Evolutionary conservation across 2,113 vertebrate species (phyloP), one percentile per base, ranked within the genome.

Genomic region (Antidorcas marsupialis): DNA sequence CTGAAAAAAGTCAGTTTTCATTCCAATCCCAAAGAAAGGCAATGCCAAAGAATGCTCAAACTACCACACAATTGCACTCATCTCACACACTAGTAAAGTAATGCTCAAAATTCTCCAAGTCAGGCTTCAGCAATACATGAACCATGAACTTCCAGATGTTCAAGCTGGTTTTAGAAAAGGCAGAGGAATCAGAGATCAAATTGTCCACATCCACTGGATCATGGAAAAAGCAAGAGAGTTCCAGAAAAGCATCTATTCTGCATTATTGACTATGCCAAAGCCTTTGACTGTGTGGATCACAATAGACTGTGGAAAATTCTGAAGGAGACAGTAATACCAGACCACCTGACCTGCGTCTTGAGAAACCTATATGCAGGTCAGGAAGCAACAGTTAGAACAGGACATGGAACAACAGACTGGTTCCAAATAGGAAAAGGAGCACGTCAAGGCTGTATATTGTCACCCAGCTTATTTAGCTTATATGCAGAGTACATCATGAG

Each of bases 101-200:
- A 67, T 67, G 4, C 64, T 67, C 33, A 67, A 67, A 67, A 67
- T 36, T 10, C 64, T 67, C 16, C 64, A 67, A 67, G 62, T 16
- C 33, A 67, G 4, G 7, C 62, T 67, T 67, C 62, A 67, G 16
- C 33, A 67, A n/a, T 67, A 67, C 16, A 0, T 67, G 33, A n/a
- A n/a, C 2, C 0, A 4, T 19, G 62, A n/a, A 67, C 33, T 67
- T n/a, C 3, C 16, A 4, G 33, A 67, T 67, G 16, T n/a, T 67
- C 16, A 67, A 10, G 62, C 33, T 67, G 33, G 33, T n/a, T 67
- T 67, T 67, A 67, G 33, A 67, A 67, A 67, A 67, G 62, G 16
- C 33, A n/a, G 62, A 67, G 33, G 64, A 67, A 67, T 16, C 64
- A n/a, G 1, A 67, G 64, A 67, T 67, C 64, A 67, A 67, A n/a